A percentile compares a stretch with the other conserved stretches of the same genome.
These are phyloP conservation scores for Platygyra sinensis DNA, from an alignment of 64 coral and sea anemone species.

Conservation along the genomic window DNA sequence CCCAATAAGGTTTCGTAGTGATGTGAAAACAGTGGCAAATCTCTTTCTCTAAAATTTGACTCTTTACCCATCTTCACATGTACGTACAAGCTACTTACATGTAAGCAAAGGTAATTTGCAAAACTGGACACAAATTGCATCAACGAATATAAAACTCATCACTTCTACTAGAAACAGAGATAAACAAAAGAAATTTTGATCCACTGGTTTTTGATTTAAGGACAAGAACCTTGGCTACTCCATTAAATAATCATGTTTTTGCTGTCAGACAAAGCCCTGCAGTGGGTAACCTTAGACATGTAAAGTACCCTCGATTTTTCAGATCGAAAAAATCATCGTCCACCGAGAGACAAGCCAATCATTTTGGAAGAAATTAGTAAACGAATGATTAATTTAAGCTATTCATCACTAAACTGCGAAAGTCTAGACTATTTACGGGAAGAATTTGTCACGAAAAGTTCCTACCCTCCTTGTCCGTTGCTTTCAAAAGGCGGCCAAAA, in stretches of 20 bases:
- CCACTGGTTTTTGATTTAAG: not conserved
- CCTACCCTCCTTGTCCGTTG: conserved; percentile 22
- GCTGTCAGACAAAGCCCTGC: not conserved
- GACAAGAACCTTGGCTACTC: not conserved
- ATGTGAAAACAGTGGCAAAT: too few relatives aligned
- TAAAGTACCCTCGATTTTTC: not conserved
- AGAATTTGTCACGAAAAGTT: not conserved
- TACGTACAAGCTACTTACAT: too few relatives aligned
- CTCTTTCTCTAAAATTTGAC: too few relatives aligned
- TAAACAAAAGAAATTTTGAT: not conserved
- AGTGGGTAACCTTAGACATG: not conserved
- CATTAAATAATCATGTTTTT: not conserved
- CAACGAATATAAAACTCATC: not conserved
- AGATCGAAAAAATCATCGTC: not conserved
- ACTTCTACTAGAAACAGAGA: not conserved
- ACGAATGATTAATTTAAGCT: not conserved
- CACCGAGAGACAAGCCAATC: not conserved
- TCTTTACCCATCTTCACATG: too few relatives aligned
- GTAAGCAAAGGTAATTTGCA: too few relatives aligned
- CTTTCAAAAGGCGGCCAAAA: conserved; percentile 34
- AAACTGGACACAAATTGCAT: not conserved
- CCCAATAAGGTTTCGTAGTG: too few relatives aligned
- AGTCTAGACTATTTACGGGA: not conserved
- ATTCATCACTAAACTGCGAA: not conserved
- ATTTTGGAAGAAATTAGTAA: not conserved